phyloP scores from a whole-genome alignment of 2,888 invertebrate genomes.

The Stramonita haemastoma region DNA sequence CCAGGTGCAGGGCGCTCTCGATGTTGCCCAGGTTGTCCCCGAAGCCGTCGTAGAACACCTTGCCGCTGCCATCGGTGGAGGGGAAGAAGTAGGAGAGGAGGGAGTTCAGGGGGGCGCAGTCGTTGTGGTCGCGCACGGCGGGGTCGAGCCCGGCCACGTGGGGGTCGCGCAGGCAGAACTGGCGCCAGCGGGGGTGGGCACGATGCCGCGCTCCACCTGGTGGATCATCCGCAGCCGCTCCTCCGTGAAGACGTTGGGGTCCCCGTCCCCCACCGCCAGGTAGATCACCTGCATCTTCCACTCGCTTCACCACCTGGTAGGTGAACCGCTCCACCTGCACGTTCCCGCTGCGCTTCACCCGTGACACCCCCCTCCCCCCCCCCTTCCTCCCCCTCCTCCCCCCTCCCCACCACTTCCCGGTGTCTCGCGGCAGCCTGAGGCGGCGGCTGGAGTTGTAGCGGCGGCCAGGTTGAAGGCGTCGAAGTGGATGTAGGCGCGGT shows the following conservation, averaged over 20 bases:
- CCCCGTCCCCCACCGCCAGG: slow-evolving; percentile 61
- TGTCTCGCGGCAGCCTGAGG: slow-evolving; percentile 28
- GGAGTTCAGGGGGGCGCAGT: slow-evolving; percentile 72
- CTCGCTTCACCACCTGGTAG: slow-evolving; percentile 48
- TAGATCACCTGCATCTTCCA: slow-evolving; percentile 69
- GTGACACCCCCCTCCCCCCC: background rate
- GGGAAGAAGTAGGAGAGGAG: slow-evolving; percentile 73
- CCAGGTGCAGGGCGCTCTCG: slow-evolving; percentile 67
- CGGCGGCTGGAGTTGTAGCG: slow-evolving; percentile 44
- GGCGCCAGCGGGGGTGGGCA: slow-evolving; percentile 61
- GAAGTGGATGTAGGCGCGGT: slow-evolving; percentile 65
- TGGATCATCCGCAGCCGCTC: slow-evolving; percentile 67
- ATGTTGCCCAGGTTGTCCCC: slow-evolving; percentile 66
- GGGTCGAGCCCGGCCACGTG: slow-evolving; percentile 52
- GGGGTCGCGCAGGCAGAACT: slow-evolving; percentile 68
- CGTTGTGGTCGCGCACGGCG: slow-evolving; percentile 56
- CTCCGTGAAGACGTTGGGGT: slow-evolving; percentile 69
- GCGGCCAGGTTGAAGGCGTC: slow-evolving; percentile 62
- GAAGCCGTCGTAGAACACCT: slow-evolving; percentile 67
- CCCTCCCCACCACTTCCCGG: background rate
- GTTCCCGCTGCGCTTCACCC: slow-evolving; percentile 51
- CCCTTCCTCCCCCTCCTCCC: background rate
- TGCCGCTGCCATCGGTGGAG: slow-evolving; percentile 56
- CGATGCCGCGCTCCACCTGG: slow-evolving; percentile 66
- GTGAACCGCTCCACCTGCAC: slow-evolving; percentile 36